Percentiles rank a stretch among this genome's conserved stretches.
These are phyloP conservation scores for Steatornis caripensis DNA, from an alignment of 2,113 vertebrate species.

Conservation along the genomic window DNA sequence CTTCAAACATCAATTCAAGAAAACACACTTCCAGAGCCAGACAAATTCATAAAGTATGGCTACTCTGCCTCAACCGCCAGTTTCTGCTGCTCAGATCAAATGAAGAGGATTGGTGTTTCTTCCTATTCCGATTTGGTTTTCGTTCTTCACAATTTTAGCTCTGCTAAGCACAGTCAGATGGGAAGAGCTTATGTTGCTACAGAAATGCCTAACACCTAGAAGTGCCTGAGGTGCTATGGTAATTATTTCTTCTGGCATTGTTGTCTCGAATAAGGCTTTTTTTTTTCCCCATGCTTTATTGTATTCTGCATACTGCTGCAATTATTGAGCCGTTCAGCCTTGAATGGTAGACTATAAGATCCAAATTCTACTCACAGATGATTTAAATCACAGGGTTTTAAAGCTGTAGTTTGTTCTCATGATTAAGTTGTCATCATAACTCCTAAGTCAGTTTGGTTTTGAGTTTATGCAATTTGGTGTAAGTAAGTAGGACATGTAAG, in stretches of 20 bases:
- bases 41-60: not conserved
- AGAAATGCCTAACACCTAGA: not conserved
- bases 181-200: not conserved
- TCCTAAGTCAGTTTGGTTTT: not conserved
- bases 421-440: not conserved
- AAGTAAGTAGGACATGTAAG: not conserved
- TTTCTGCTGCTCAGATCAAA: not conserved
- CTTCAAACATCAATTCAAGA: not conserved
- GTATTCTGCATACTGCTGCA: not conserved
- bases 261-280: not conserved
- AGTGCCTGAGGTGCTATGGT: not conserved
- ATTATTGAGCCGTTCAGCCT: not conserved
- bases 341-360: not conserved
- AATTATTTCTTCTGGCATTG: not conserved
- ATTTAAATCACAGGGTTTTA: not conserved
- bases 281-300: not conserved
- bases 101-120: not conserved
- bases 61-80: not conserved
- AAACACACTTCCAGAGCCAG: not conserved
- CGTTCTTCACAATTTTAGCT: not conserved
- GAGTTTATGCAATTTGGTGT: not conserved
- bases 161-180: not conserved
- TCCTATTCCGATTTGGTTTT: not conserved
- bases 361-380: not conserved
- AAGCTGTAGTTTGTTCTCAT: not conserved